These are phyloP conservation scores for Sebastes trivittatus DNA, from an alignment of 2,797 vertebrate genomes.

Conservation along the genomic window DNA sequence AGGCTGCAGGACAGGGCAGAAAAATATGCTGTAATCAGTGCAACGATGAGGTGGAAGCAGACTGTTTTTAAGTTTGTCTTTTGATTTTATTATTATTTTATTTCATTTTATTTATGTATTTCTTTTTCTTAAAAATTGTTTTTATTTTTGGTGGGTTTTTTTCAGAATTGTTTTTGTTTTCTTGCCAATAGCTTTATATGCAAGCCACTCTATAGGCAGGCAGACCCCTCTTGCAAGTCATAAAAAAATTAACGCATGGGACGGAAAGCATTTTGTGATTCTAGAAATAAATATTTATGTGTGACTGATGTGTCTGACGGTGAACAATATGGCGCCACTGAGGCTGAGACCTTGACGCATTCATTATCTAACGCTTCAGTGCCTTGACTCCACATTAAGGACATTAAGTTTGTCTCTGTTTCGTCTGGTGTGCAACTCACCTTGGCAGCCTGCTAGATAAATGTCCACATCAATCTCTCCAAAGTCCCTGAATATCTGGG, in stretches of 20 bases:
- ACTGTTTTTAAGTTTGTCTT: no score
- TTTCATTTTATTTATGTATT: no score
- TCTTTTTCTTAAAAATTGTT: no score
- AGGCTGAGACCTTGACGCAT: constrained; percentile 41
- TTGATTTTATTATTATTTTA: no score
- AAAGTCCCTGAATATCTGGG: constrained; percentile 91
- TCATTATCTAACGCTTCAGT: constrained; percentile 26
- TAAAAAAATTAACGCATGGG: not conserved
- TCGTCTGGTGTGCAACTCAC: constrained; percentile 75
- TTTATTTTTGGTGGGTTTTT: no score
- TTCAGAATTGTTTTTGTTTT: no score
- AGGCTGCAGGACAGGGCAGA: accelerated
- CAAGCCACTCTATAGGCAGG: no score
- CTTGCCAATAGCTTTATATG: no score
- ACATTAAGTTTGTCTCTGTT: constrained; percentile 32
- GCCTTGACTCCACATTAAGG: constrained; percentile 23
- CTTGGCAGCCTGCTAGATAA: constrained; percentile 86
- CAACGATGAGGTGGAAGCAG: no score
- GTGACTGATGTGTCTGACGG: not conserved
- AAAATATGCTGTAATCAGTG: no score
- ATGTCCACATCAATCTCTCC: constrained; percentile 87
- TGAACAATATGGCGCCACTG: constrained; percentile 14
- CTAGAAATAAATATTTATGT: constrained; percentile 32
- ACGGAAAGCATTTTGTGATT: not conserved
- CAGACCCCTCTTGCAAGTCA: no score